Evolutionary conservation across 1,140 invertebrate genomes (phyloP).

Genomic region (Amphibalanus amphitrite): DNA sequence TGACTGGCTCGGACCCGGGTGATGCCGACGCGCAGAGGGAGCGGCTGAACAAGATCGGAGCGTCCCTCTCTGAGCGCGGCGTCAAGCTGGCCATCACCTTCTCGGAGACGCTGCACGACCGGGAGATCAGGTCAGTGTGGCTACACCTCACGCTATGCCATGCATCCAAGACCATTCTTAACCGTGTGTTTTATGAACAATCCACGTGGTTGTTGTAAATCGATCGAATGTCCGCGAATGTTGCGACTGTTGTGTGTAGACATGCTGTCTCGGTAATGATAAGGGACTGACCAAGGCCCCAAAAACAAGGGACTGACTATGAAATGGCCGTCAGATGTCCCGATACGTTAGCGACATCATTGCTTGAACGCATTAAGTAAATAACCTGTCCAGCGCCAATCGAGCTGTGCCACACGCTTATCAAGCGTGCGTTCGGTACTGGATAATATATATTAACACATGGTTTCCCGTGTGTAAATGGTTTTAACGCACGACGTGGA

Average conservation of each 20-base stretch:
- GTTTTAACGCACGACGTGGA: too few relatives aligned
- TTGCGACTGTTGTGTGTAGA: not conserved
- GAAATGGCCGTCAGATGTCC: too few relatives aligned
- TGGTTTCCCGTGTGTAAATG: too few relatives aligned
- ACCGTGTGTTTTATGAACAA: not conserved
- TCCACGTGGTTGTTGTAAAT: not conserved
- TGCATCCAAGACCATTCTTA: conserved; percentile 5
- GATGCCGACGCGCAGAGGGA: conserved; percentile 23
- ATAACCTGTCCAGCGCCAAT: too few relatives aligned
- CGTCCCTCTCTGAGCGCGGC: conserved; percentile 39
- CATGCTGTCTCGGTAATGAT: not conserved
- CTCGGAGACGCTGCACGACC: conserved; percentile 61
- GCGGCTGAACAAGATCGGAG: conserved; percentile 23
- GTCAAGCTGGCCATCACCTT: conserved; percentile 44
- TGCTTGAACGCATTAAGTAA: too few relatives aligned
- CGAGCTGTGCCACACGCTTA: too few relatives aligned
- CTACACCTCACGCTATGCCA: not conserved
- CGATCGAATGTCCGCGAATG: not conserved
- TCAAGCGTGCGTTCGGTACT: too few relatives aligned
- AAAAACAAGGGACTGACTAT: too few relatives aligned
- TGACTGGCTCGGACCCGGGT: conserved; percentile 38
- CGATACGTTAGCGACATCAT: too few relatives aligned
- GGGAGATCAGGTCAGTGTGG: conserved; percentile 58
- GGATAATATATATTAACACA: too few relatives aligned
- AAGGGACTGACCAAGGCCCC: too few relatives aligned